A percentile compares a stretch with the other conserved stretches of the same genome.
phyloP scores from a whole-genome alignment of 2,797 vertebrate genomes.

The Aldrovandia affinis region DNA sequence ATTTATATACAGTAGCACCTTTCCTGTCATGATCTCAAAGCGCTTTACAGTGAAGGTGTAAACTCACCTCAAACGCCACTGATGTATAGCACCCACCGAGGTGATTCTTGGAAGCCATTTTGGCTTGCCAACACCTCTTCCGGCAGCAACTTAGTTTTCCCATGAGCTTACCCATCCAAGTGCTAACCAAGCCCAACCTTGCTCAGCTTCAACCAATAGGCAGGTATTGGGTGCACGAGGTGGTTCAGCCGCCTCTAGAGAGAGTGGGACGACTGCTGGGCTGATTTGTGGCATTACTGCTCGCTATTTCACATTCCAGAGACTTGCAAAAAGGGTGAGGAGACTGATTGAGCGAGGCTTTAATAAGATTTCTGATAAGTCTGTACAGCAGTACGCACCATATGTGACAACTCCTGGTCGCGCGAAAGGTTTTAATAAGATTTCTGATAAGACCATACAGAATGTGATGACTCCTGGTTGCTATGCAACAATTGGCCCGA shows the following conservation, averaged over 20 bases:
- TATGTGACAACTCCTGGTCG: constrained; percentile 8
- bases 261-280: background rate
- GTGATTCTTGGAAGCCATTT: background rate
- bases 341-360: constrained; percentile 30
- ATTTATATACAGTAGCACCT: background rate
- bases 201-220: background rate
- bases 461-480: constrained; percentile 40
- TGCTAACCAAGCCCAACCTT: background rate
- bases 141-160: background rate
- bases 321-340: constrained; percentile 5
- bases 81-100: background rate
- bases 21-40: background rate
- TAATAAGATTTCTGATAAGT: constrained; percentile 25
- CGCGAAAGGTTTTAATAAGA: constrained; percentile 36
- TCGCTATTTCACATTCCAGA: constrained; percentile 28
- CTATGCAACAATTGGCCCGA: constrained; percentile 41
- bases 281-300: background rate
- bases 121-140: background rate
- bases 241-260: background rate
- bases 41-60: background rate
- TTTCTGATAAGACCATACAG: constrained; percentile 36
- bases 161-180: background rate
- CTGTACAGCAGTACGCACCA: background rate
- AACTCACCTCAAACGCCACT: background rate
- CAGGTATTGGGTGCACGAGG: background rate